Base-by-base conservation (phyloP, 2,797 vertebrate genomes). In the Esox masquinongy region DNA sequence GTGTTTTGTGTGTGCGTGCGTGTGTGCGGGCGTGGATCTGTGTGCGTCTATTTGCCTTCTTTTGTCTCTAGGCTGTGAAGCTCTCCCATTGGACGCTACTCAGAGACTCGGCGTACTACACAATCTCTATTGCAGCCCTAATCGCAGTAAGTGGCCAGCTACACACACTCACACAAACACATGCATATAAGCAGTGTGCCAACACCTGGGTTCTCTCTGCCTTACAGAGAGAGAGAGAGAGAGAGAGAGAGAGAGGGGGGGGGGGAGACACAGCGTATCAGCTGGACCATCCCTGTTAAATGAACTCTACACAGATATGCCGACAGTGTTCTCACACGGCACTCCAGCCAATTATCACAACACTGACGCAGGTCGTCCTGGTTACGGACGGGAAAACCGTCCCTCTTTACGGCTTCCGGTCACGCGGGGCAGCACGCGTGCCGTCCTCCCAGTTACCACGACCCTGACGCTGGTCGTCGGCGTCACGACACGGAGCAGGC, bases 41-140 rank as follows among this genome's bases (percentile, higher is more conserved):
- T 43, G 16, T 75, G 66, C 39, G 68, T 69, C 43, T 72, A n/a
- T 69, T 34, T n/a, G 70, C 31, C 63, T 16, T 71, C 39, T 50
- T 43, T 69, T 80, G 74, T 64, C 85, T 47, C 6, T 84, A 98
- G 97, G 96, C 97, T 0, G 96, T 98, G 86, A 94, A 93, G 5
- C 93, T 98, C 59, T 97, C 97, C 0, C 94, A 95, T 0, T 98
- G 97, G 97, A 95, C 95, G 73, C 94, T 98, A 31, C 87, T 98
- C 83, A 92, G 97, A 78, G 97, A 98, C 85, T 97, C 97, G 0
- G 89, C 91, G 66, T 98, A 95, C 87, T 98, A 98, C 87, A 98
- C 94, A 0, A 91, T 97, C 74, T 95, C 97, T 2, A 94, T 98
- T 75, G 87, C 92, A 0, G 96, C 96, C 0, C 96, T 98, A 76